Evolutionary conservation across 2,888 invertebrate genomes (phyloP).

Genomic region (Nebria brevicollis): DNA sequence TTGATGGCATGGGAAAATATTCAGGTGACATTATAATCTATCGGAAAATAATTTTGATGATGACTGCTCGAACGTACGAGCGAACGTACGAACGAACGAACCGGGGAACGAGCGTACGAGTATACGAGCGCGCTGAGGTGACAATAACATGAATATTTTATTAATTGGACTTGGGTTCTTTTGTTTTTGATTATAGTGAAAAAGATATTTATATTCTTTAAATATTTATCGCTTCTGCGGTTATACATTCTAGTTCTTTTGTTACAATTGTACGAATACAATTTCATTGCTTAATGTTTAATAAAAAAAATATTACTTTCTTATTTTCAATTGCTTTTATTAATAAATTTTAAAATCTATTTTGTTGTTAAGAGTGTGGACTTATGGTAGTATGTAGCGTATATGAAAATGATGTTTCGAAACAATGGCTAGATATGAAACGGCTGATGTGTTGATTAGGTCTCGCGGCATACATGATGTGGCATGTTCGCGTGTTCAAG

Average conservation of each 20-base stretch:
- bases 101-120: not conserved
- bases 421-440: not conserved
- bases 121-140: slow-evolving; percentile 27
- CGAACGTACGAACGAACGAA: not conserved
- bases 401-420: not conserved
- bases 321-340: no score
- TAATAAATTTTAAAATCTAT: no score
- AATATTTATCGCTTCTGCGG: slow-evolving; percentile 34
- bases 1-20: slow-evolving; percentile 52
- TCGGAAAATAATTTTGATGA: slow-evolving; percentile 48
- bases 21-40: slow-evolving; percentile 51
- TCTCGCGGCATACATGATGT: slow-evolving; percentile 9
- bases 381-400: not conserved
- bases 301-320: no score
- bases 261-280: not conserved
- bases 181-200: slow-evolving; percentile 46
- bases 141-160: slow-evolving; percentile 48
- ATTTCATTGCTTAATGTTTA: not conserved
- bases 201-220: slow-evolving; percentile 44
- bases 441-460: slow-evolving; percentile 19
- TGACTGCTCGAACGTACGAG: slow-evolving; percentile 20
- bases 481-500: slow-evolving; percentile 27
- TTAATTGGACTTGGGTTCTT: slow-evolving; percentile 44
- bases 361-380: not conserved
- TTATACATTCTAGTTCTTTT: not conserved